phyloP scores from a whole-genome alignment of 2,888 invertebrate genomes.

The Arge pagana region DNA sequence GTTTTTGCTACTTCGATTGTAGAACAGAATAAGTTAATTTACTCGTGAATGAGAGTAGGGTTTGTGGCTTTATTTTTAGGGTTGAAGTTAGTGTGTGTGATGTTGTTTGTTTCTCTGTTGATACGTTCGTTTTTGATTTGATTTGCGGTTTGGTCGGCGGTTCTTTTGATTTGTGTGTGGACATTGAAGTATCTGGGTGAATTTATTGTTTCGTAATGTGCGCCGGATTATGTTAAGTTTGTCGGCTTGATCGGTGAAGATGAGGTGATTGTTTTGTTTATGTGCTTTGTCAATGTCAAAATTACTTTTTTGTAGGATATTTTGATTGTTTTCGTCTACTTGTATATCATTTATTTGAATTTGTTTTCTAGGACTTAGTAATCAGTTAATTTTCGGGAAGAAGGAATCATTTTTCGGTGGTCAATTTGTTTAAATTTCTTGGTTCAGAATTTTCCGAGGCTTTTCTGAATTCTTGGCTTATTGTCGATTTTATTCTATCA shows the following conservation, averaged over 20 bases:
- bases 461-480: too few relatives aligned
- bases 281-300: not conserved
- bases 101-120: not conserved
- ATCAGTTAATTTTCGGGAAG: slow-evolving; percentile 18
- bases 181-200: slow-evolving; percentile 10
- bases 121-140: slow-evolving; percentile 2
- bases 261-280: not conserved
- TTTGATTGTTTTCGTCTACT: not conserved
- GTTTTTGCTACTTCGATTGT: too few relatives aligned
- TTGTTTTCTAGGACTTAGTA: too few relatives aligned
- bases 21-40: too few relatives aligned
- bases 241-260: not conserved
- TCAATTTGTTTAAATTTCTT: slow-evolving; percentile 12
- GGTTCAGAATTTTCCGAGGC: too few relatives aligned
- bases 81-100: not conserved
- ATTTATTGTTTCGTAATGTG: slow-evolving; percentile 13
- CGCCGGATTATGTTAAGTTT: slow-evolving; percentile 17
- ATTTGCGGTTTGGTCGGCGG: too few relatives aligned
- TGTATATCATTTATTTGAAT: slow-evolving; percentile 3
- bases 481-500: too few relatives aligned
- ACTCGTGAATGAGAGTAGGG: not conserved
- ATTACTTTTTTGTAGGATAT: not conserved
- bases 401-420: slow-evolving; percentile 1
- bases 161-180: too few relatives aligned
- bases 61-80: not conserved